A percentile compares a stretch with the other conserved stretches of the same genome.
Evolutionary conservation across 2,113 vertebrate genomes (phyloP).

Genomic region (Mohoua ochrocephala): DNA sequence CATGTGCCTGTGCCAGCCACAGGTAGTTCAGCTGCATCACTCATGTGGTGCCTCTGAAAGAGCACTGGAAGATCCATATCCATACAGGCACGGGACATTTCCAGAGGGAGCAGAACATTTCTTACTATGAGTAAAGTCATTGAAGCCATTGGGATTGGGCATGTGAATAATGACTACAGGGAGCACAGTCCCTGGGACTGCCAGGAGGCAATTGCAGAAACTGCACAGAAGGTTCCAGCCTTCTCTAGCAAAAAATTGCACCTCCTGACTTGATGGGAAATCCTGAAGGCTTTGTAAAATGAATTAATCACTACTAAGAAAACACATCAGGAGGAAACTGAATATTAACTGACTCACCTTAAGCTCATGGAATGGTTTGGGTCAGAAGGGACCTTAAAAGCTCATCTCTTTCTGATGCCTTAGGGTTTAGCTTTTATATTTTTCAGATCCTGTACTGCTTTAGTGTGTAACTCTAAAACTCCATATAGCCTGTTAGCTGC

Average conservation of each 20-base stretch:
- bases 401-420: neutral
- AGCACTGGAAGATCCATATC: neutral
- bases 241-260: neutral
- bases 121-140: accelerated
- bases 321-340: neutral
- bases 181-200: neutral
- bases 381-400: neutral
- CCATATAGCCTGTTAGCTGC: too few species aligned
- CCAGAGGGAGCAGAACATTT: neutral
- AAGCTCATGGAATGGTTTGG: neutral
- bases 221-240: neutral
- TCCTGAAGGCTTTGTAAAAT: neutral
- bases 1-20: neutral
- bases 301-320: neutral
- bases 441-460: too few species aligned
- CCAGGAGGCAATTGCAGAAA: neutral
- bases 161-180: neutral
- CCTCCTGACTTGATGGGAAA: neutral
- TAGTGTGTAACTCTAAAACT: too few species aligned
- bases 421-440: too few species aligned
- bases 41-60: too few species aligned
- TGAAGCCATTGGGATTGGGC: neutral
- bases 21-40: neutral
- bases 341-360: neutral
- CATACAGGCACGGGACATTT: accelerated